Evolutionary conservation across 64 coral and sea anemone genomes (phyloP), one percentile per base, ranked within the genome.

Genomic region (Dendrophyllia cribrosa): DNA sequence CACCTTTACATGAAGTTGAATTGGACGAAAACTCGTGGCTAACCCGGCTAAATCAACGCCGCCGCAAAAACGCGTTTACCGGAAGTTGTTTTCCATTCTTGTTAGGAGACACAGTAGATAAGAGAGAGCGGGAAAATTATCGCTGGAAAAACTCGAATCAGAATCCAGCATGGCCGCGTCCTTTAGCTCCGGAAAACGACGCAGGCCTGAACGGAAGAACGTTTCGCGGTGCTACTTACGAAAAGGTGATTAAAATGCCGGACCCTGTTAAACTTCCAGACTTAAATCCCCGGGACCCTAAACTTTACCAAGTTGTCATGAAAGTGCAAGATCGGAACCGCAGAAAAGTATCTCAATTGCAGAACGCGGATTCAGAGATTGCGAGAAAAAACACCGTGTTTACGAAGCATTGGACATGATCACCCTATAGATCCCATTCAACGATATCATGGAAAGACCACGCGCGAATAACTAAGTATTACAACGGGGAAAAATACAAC

Each of bases 51-150:
- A 97, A 97, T 66, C 62, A n/a, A 74, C 93, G 56, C 64, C 93
- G 56, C 64, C 16, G 47, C 19, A 77, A 87, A 78, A 52, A 73
- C 19, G 56, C 51, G 9, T 76, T 81, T 10, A 46, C 46, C 0
- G 89, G 86, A 59, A 97, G 95, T n/a, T 88, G 67, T 5, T 97
- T 97, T 76, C 95, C 95, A 0, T 82, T 79, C 0, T 83, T 97
- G 46, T 51, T 96, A 3, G 78, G 84, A 24, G 43, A 56, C 20
- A 26, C n/a, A 2, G 59, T 17, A 88, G 8, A 5, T 5, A 58
- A 66, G 20, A 79, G n/a, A 56, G 46, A 63, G n/a, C 16, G 17
- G 47, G 76, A n/a, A 16, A 80, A 56, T 19, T 5, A 58, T 47
- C 0, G 8, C 11, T 10, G 44, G 43, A 75, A 84, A 3, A 52